Conservation (phyloP, 2,888 invertebrate species). For the Pomacea canaliculata region DNA sequence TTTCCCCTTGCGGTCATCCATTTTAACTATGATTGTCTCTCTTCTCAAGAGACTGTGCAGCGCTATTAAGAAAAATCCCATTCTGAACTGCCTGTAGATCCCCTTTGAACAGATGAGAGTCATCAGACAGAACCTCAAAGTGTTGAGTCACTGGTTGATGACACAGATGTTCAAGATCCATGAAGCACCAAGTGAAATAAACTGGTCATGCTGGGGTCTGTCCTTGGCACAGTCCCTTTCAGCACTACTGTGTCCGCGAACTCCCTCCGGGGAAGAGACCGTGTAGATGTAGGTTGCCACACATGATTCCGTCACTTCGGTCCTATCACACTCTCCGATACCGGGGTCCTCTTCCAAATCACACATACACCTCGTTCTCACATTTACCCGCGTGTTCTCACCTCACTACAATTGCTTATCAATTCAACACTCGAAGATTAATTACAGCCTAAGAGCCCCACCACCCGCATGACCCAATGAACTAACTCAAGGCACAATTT, state of each 20-base stretch:
- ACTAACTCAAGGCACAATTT: no score
- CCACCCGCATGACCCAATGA: no score
- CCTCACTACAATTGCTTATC: no score
- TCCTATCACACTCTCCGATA: no score
- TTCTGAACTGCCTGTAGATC: conserved; percentile 37
- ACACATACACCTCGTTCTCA: no score
- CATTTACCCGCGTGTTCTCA: no score
- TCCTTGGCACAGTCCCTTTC: conserved; percentile 56
- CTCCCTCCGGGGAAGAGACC: no score
- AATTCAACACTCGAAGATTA: no score
- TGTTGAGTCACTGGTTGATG: conserved; percentile 49
- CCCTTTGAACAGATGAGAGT: conserved; percentile 51
- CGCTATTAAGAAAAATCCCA: conserved; percentile 17
- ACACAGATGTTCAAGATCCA: conserved; percentile 57
- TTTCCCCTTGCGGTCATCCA: conserved; percentile 4
- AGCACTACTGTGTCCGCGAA: conserved; percentile 61
- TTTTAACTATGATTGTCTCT: neutral
- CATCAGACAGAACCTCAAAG: conserved; percentile 49
- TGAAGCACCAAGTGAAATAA: conserved; percentile 62
- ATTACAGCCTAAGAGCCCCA: no score
- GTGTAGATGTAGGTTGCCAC: no score
- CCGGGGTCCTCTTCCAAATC: no score
- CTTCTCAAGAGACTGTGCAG: conserved; percentile 4
- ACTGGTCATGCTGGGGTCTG: conserved; percentile 50
- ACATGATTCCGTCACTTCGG: no score